Evolutionary conservation across 1,140 invertebrate genomes (phyloP).

Genomic region (Drosophila micromelanica): DNA sequence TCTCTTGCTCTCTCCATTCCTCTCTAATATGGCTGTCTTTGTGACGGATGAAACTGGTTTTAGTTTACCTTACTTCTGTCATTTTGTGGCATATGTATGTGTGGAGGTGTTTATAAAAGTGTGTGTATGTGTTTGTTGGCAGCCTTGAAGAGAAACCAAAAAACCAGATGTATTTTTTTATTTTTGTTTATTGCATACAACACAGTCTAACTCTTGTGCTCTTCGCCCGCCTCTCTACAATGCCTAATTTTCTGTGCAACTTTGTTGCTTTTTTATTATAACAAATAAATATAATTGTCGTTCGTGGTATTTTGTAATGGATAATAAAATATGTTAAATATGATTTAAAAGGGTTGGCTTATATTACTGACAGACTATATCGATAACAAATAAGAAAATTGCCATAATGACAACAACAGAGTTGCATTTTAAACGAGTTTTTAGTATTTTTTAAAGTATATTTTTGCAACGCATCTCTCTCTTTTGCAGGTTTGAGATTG

Average conservation of each 20-base stretch:
- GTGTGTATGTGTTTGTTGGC: slow-evolving; percentile 36
- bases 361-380: no score
- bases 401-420: neutral
- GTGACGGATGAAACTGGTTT: slow-evolving; percentile 44
- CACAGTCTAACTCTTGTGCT: slow-evolving; percentile 1
- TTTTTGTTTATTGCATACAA: slow-evolving; percentile 26
- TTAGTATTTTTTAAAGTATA: slow-evolving; percentile 4
- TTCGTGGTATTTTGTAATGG: neutral
- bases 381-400: no score
- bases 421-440: slow-evolving; percentile 5
- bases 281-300: neutral
- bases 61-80: slow-evolving; percentile 22
- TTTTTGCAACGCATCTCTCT: neutral
- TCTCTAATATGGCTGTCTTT: slow-evolving; percentile 12
- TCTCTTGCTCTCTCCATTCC: neutral
- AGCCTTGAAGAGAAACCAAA: slow-evolving; percentile 73
- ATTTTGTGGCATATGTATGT: slow-evolving; percentile 16
- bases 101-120: slow-evolving; percentile 12
- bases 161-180: slow-evolving; percentile 38
- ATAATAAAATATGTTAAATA: neutral
- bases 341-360: no score
- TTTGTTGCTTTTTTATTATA: slow-evolving; percentile 1
- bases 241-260: neutral
- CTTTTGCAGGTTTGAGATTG: slow-evolving; percentile 18
- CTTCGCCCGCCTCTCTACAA: neutral